Percentiles rank a stretch among this genome's conserved stretches.
phyloP scores from a whole-genome alignment of 2,113 vertebrate species.

The Ploceus nigricollis region DNA sequence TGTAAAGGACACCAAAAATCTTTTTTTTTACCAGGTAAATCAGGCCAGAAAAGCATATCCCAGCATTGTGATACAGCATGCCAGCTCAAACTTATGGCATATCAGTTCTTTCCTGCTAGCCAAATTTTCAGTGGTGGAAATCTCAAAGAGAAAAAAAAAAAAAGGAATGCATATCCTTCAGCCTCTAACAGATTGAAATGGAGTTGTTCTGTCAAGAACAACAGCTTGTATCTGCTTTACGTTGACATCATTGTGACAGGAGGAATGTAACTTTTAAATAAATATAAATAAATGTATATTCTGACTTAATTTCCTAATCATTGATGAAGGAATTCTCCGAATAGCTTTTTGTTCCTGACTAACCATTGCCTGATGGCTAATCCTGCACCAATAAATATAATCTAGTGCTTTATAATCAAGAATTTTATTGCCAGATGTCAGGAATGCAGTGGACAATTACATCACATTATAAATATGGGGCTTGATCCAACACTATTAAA shows the following conservation, averaged over 20 bases:
- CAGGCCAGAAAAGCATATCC: not conserved
- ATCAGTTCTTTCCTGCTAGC: not conserved
- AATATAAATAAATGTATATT: not conserved
- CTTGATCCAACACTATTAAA: constrained; percentile 22
- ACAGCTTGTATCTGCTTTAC: not conserved
- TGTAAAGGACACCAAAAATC: not conserved
- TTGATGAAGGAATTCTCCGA: not conserved
- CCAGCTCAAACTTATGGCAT: not conserved
- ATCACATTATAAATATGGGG: not conserved
- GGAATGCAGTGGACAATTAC: not conserved
- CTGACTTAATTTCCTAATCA: not conserved
- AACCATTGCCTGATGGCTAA: not conserved
- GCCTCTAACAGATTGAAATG: not conserved
- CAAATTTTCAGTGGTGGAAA: not conserved
- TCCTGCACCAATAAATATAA: not conserved
- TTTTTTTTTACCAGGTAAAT: not conserved
- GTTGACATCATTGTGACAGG: not conserved
- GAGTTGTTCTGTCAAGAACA: not conserved
- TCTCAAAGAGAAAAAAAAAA: not conserved
- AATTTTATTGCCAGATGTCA: constrained; percentile 29
- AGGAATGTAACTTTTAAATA: not conserved
- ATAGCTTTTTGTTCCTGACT: not conserved
- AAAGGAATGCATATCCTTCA: not conserved
- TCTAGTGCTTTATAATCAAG: not conserved
- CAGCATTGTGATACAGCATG: accelerated